Evolutionary conservation across 2,113 vertebrate species (phyloP).

Genomic region (Ascaphus truei): DNA sequence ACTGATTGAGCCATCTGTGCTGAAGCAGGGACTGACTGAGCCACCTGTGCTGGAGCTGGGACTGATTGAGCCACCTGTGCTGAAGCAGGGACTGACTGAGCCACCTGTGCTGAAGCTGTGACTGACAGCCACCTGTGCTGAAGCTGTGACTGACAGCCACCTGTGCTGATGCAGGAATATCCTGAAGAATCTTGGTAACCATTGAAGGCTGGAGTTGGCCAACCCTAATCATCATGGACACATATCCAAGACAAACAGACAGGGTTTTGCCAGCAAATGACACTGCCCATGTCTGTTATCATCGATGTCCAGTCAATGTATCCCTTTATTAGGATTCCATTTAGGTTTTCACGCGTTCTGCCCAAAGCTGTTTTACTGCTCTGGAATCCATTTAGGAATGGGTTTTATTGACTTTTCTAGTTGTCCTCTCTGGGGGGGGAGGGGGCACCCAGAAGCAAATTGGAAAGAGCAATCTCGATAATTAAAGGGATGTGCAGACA

Average conservation of each 20-base stretch:
- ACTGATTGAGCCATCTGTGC: too few species aligned
- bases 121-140: too few species aligned
- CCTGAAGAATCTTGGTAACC: too few species aligned
- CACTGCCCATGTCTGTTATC: neutral
- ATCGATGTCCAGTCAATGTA: neutral
- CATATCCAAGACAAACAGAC: neutral
- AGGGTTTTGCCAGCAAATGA: neutral
- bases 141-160: too few species aligned
- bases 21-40: too few species aligned
- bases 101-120: too few species aligned
- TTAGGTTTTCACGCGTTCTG: neutral
- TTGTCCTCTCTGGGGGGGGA: neutral
- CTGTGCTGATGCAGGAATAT: too few species aligned
- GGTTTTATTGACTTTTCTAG: neutral
- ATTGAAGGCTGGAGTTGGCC: too few species aligned
- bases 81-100: too few species aligned
- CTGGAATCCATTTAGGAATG: neutral
- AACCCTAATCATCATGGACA: neutral
- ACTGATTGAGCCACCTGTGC: too few species aligned
- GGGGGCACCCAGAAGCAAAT: neutral
- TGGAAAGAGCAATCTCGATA: slow-evolving; percentile 15
- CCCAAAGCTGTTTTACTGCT: neutral
- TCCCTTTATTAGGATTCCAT: neutral
- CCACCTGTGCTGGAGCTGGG: too few species aligned
- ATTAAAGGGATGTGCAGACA: neutral